These are phyloP conservation scores for Thysanoteuthis rhombus DNA, from an alignment of 2,888 invertebrate species.

Conservation along the genomic window DNA sequence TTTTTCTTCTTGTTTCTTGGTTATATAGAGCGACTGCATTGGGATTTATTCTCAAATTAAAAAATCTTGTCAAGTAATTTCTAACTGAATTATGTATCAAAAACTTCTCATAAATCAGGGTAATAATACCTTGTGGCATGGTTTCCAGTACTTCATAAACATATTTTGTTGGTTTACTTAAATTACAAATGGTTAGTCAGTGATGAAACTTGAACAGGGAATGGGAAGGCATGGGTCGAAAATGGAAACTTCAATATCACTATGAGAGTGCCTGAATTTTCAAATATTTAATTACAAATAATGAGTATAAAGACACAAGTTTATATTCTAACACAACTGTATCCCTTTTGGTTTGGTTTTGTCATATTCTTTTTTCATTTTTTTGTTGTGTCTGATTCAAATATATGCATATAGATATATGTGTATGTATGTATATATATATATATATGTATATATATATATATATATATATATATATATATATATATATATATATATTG, in stretches of 20 bases:
- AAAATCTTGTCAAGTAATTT: neutral
- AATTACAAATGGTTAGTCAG: neutral
- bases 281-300: slow-evolving; percentile 26
- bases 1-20: neutral
- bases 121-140: slow-evolving; percentile 27
- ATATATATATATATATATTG: neutral
- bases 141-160: neutral
- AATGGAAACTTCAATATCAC: slow-evolving; percentile 27
- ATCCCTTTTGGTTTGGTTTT: slow-evolving; percentile 22
- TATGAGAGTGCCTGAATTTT: slow-evolving; percentile 28
- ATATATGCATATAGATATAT: neutral
- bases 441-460: neutral
- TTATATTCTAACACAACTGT: slow-evolving; percentile 30
- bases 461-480: neutral
- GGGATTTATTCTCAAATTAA: neutral
- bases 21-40: neutral
- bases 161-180: neutral
- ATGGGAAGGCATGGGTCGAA: neutral
- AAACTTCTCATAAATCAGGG: neutral
- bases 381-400: slow-evolving; percentile 18
- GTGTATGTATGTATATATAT: neutral
- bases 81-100: neutral
- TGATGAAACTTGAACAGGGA: slow-evolving; percentile 25
- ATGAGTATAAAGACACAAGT: slow-evolving; percentile 27
- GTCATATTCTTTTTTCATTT: neutral